These are phyloP conservation scores for Anguilla pacifica DNA, from an alignment of 2,797 vertebrate genomes.

Conservation along the genomic window DNA sequence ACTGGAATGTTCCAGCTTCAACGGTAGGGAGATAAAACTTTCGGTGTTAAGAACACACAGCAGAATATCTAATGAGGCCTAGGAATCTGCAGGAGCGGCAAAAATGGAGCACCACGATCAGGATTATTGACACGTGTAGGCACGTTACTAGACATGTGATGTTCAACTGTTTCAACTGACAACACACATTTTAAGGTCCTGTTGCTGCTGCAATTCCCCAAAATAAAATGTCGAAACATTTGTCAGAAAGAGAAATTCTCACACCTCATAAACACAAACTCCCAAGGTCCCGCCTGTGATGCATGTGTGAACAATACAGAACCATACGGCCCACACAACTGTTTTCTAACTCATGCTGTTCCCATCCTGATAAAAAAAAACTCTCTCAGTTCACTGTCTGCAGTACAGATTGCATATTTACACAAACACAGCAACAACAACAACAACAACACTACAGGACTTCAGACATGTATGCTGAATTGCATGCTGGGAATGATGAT, in stretches of 20 bases:
- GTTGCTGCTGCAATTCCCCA: not conserved
- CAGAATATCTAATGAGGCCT: too few relatives aligned
- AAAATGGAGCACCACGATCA: constrained; percentile 92
- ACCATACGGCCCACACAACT: not conserved
- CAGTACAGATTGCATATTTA: not conserved
- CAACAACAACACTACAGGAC: not conserved
- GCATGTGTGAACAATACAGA: not conserved
- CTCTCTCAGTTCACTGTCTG: not conserved
- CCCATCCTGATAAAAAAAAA: not conserved
- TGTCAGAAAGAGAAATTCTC: constrained; percentile 11
- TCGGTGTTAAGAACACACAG: too few relatives aligned
- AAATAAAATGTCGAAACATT: not conserved
- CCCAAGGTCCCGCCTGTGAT: not conserved
- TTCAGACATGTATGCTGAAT: not conserved
- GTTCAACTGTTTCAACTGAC: not conserved
- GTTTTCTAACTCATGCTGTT: not conserved
- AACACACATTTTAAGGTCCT: not conserved
- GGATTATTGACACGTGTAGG: constrained; percentile 62
- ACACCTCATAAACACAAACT: constrained; percentile 1
- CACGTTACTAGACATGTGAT: not conserved
- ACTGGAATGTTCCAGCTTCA: too few relatives aligned
- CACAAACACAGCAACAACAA: not conserved
- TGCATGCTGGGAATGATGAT: constrained; percentile 23
- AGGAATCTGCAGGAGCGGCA: constrained; percentile 78
- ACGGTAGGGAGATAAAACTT: too few relatives aligned